phyloP scores from a whole-genome alignment of 30 jellyfish, hydroid and myxozoan species.

The Catostylus mosaicus region DNA sequence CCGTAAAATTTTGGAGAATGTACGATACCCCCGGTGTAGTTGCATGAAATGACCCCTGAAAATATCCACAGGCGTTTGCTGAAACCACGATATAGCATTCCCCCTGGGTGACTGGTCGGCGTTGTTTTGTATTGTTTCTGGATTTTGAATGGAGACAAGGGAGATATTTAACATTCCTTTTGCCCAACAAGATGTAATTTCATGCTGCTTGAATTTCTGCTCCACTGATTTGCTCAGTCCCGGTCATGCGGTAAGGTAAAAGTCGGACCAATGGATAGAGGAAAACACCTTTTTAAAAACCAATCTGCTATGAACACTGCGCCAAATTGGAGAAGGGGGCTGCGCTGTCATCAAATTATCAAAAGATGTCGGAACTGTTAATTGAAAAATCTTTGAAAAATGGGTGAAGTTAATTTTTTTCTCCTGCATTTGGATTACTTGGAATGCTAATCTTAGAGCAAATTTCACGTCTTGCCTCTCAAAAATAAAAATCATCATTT shows the following conservation, averaged over 20 bases:
- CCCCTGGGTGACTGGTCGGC: constrained; percentile 53
- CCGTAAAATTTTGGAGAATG: too few species aligned
- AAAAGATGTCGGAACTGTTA: too few species aligned
- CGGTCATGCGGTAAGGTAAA: not conserved
- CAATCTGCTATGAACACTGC: too few species aligned
- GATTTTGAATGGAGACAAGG: constrained; percentile 56
- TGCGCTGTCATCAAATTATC: too few species aligned
- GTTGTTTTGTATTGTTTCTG: constrained; percentile 32
- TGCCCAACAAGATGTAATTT: constrained; percentile 50
- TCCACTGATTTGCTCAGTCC: constrained; percentile 43
- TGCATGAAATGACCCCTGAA: not conserved
- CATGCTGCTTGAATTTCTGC: constrained; percentile 69
- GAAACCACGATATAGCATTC: not conserved
- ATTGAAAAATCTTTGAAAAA: too few species aligned
- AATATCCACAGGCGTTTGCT: not conserved
- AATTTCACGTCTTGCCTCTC: too few species aligned
- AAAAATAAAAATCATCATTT: too few species aligned
- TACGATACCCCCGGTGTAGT: not conserved
- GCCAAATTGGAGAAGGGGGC: too few species aligned
- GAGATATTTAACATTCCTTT: constrained; percentile 69
- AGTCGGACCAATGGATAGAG: constrained; percentile 27
- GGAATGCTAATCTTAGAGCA: too few species aligned
- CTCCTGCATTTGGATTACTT: too few species aligned
- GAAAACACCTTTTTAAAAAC: too few species aligned
- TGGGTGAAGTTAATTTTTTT: too few species aligned